Percentiles rank a stretch among this genome's conserved stretches.
Evolutionary conservation across 1,140 invertebrate genomes (phyloP).

Genomic region (Eupristina koningsbergeri): DNA sequence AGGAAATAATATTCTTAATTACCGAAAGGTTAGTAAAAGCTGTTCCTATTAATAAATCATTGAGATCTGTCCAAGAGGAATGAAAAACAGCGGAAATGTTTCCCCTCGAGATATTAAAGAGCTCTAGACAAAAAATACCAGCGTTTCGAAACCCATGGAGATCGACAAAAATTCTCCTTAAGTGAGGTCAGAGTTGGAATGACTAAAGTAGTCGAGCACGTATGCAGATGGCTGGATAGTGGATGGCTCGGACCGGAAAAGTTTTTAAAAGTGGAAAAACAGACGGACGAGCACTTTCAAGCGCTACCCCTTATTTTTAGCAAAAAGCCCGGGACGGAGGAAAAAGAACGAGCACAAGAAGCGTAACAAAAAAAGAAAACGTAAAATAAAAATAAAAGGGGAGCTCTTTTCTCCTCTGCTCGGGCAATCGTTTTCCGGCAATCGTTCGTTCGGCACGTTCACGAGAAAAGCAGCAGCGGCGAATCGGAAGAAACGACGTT

Average conservation of each 20-base stretch:
- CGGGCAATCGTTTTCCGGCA: constrained; percentile 37
- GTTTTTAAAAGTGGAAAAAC: not conserved
- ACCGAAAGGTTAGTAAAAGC: not conserved
- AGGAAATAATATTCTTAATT: not conserved
- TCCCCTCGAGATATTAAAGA: no score
- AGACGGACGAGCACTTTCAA: not conserved
- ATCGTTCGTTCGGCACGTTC: not conserved
- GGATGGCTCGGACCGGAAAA: not conserved
- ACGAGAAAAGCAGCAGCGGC: not conserved
- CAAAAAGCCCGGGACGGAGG: not conserved
- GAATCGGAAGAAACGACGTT: not conserved
- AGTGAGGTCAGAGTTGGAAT: not conserved
- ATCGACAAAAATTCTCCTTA: not conserved
- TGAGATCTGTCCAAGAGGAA: not conserved
- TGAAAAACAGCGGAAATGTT: not conserved
- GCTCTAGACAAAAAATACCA: not conserved
- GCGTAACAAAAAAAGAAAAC: constrained; percentile 25
- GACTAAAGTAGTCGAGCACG: not conserved
- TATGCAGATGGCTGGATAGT: not conserved
- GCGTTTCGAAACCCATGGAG: not conserved
- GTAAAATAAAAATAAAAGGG: constrained; percentile 41
- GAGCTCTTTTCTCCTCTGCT: constrained; percentile 9
- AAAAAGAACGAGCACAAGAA: constrained; percentile 22
- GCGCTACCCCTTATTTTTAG: not conserved
- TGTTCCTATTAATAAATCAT: not conserved